Evolutionary conservation across 2,797 vertebrate genomes (phyloP).

Genomic region (Thunnus albacares): DNA sequence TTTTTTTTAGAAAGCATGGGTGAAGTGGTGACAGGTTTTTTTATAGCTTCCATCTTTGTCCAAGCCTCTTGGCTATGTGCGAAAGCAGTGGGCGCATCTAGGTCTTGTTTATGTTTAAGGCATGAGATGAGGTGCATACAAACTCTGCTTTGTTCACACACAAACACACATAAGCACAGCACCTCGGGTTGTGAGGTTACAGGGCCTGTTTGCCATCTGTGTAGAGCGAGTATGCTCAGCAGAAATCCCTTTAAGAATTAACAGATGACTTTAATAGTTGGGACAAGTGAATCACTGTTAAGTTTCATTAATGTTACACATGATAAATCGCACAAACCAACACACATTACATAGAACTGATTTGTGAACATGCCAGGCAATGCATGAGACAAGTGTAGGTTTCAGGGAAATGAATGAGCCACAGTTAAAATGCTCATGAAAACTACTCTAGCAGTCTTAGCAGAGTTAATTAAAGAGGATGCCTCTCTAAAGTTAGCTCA

Average conservation of each 20-base stretch:
- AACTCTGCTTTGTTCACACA: conserved; percentile 41
- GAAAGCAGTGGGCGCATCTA: conserved; percentile 79
- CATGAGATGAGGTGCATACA: conserved; percentile 58
- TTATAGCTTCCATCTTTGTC: conserved; percentile 74
- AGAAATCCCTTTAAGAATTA: conserved; percentile 29
- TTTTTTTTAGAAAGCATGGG: conserved; percentile 52
- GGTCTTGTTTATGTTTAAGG: conserved; percentile 74
- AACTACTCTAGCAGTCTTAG: conserved; percentile 61
- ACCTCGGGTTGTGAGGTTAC: conserved; percentile 23
- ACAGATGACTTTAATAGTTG: conserved; percentile 9
- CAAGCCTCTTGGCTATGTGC: conserved; percentile 70
- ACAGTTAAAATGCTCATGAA: conserved; percentile 69
- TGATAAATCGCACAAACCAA: conserved; percentile 15
- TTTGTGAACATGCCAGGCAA: conserved; percentile 36
- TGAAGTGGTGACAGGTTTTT: conserved; percentile 65
- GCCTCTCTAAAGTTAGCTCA: conserved; percentile 78
- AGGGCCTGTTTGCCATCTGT: conserved; percentile 63
- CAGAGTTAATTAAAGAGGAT: conserved; percentile 84
- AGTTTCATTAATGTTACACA: conserved; percentile 27
- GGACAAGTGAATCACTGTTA: conserved; percentile 29
- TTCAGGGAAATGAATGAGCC: conserved; percentile 63
- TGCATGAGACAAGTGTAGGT: conserved; percentile 42
- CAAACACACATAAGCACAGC: conserved; percentile 42
- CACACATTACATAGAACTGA: conserved; percentile 24
- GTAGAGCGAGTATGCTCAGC: conserved; percentile 43